Conservation (phyloP, 2,888 invertebrate species). For the Azorinus chamasolen region DNA sequence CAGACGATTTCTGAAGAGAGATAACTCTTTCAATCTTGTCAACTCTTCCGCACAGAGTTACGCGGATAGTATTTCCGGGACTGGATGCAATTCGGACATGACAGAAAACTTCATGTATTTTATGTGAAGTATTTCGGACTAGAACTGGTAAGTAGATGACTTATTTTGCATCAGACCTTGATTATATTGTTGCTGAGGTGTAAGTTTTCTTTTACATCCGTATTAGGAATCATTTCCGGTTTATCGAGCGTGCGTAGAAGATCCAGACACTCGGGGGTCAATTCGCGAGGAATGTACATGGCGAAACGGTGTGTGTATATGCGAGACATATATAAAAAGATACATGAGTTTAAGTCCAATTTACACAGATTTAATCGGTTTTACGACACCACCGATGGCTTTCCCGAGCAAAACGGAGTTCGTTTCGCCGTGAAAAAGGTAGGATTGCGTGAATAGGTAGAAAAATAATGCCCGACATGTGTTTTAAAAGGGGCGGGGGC, state of each 20-base stretch:
- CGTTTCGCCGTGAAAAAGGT: conserved; percentile 16
- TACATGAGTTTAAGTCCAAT: conserved; percentile 64
- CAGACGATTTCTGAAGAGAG: too few relatives aligned
- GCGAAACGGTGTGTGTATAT: conserved; percentile 47
- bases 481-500: conserved; percentile 46
- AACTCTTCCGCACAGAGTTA: too few relatives aligned
- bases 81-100: too few relatives aligned
- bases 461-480: conserved; percentile 24
- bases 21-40: too few relatives aligned
- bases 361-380: conserved; percentile 4
- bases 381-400: too few relatives aligned
- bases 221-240: conserved; percentile 44
- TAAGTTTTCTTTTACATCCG: conserved; percentile 7
- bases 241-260: conserved; percentile 51
- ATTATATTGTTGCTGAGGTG: too few relatives aligned
- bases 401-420: too few relatives aligned
- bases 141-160: too few relatives aligned
- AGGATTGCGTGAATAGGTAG: not conserved
- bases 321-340: conserved; percentile 66
- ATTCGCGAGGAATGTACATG: conserved; percentile 63
- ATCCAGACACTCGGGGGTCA: conserved; percentile 44
- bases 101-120: too few relatives aligned
- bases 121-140: too few relatives aligned
- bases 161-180: too few relatives aligned
- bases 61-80: too few relatives aligned